A percentile compares a stretch with the other conserved stretches of the same genome.
Evolutionary conservation across 2,888 invertebrate species (phyloP).

Genomic region (Rhorus exstirpatorius): DNA sequence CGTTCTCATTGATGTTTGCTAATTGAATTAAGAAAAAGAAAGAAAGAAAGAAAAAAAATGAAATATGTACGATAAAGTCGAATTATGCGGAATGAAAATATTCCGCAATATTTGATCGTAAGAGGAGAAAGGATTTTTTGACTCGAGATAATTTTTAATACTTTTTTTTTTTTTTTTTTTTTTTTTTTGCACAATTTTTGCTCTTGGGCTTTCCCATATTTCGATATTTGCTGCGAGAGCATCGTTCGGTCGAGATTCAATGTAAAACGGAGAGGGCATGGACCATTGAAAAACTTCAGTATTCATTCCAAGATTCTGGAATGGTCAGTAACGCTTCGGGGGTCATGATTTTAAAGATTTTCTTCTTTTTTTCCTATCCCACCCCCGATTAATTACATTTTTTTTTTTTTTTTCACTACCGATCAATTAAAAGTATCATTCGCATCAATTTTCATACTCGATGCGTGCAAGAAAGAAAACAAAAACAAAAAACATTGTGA

Average conservation of each 20-base stretch:
- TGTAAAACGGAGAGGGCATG: slow-evolving; percentile 75
- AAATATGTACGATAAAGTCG: no score
- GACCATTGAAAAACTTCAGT: slow-evolving; percentile 80
- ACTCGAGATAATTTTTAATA: background rate
- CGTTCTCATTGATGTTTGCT: slow-evolving; percentile 47
- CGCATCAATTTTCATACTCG: slow-evolving; percentile 34
- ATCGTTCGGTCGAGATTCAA: slow-evolving; percentile 58
- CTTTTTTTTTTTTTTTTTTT: no score
- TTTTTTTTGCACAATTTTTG: no score
- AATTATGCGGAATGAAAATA: no score
- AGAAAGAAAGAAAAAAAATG: no score
- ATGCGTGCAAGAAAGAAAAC: slow-evolving; percentile 18
- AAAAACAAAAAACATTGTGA: slow-evolving; percentile 35
- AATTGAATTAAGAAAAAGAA: slow-evolving; percentile 3
- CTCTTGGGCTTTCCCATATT: slow-evolving; percentile 38
- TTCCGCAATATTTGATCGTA: no score
- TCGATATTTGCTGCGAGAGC: slow-evolving; percentile 50
- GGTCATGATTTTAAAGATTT: slow-evolving; percentile 65
- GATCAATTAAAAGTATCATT: slow-evolving; percentile 28
- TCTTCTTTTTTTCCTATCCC: slow-evolving; percentile 49
- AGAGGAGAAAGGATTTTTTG: no score
- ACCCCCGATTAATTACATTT: no score
- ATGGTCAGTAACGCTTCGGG: slow-evolving; percentile 73
- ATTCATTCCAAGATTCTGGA: slow-evolving; percentile 81
- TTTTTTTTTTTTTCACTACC: slow-evolving; percentile 43